Conservation (phyloP, 1,140 invertebrate species). For the Tribolium castaneum region DNA sequence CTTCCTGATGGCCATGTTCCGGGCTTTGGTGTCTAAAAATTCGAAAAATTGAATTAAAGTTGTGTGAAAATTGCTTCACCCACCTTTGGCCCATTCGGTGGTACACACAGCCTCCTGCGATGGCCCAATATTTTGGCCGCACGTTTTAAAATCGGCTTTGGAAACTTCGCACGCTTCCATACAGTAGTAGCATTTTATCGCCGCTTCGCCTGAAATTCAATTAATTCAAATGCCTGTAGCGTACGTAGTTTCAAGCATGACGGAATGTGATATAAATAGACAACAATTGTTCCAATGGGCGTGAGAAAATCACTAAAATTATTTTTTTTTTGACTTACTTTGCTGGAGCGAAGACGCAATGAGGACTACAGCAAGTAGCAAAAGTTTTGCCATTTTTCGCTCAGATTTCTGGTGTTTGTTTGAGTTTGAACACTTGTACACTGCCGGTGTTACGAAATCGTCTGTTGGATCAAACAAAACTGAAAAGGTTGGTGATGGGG, state of each 20-base stretch:
- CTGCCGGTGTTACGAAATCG: too few species aligned
- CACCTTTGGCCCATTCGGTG: neutral
- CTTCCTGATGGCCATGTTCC: neutral
- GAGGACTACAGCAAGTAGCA: neutral
- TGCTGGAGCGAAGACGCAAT: neutral
- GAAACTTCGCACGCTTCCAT: neutral
- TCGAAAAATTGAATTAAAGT: neutral
- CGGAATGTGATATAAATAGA: neutral
- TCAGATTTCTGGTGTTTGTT: too few species aligned
- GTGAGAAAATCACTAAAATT: neutral
- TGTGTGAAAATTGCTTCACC: neutral
- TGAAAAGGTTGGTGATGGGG: neutral
- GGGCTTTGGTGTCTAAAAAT: neutral
- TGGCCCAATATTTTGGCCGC: constrained; percentile 1
- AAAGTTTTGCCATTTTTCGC: neutral
- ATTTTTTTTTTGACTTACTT: neutral
- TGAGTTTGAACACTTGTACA: too few species aligned
- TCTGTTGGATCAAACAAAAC: too few species aligned
- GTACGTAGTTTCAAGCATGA: neutral
- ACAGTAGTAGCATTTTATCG: constrained; percentile 19
- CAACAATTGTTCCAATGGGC: neutral
- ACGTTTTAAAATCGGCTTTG: neutral
- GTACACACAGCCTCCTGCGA: constrained; percentile 4
- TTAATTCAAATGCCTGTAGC: neutral
- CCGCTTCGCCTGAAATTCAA: neutral